Conservation (phyloP, 92 coral and sea anemone species). For the Desmophyllum pertusum region DNA sequence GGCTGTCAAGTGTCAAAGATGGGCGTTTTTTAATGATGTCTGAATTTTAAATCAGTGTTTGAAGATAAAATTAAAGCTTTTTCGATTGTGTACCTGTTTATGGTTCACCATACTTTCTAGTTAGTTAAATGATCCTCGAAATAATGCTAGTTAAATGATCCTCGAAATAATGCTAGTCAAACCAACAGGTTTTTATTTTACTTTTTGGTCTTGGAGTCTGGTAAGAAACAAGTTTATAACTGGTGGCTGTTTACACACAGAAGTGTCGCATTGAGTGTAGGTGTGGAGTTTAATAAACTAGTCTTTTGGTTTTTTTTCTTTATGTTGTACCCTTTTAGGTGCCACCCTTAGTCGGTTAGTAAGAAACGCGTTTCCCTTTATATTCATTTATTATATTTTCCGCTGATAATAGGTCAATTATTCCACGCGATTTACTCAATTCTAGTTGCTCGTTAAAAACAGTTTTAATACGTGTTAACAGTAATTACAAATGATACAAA, state of each 20-base stretch:
- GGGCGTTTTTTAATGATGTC: constrained; percentile 21
- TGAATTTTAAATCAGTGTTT: constrained; percentile 17
- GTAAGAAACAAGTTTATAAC: background rate
- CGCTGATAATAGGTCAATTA: background rate
- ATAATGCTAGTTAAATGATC: background rate
- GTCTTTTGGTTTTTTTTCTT: background rate
- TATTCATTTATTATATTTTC: background rate
- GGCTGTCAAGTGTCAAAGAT: background rate
- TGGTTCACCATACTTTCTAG: constrained; percentile 7
- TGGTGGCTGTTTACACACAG: background rate
- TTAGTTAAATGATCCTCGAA: background rate
- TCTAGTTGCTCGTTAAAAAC: background rate
- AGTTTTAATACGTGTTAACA: background rate
- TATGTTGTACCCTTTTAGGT: background rate
- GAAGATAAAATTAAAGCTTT: background rate
- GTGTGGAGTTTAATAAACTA: background rate
- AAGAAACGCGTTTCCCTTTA: background rate
- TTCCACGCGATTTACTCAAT: background rate
- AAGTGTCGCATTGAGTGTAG: background rate
- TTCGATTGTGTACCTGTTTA: constrained; percentile 1
- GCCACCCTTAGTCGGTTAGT: no score
- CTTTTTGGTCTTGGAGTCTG: background rate
- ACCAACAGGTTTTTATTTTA: background rate
- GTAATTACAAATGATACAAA: background rate
- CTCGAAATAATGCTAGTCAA: background rate